A percentile compares a stretch with the other conserved stretches of the same genome.
phyloP scores from a whole-genome alignment of 2,113 vertebrate species.

The Rhodinocichla rosea region DNA sequence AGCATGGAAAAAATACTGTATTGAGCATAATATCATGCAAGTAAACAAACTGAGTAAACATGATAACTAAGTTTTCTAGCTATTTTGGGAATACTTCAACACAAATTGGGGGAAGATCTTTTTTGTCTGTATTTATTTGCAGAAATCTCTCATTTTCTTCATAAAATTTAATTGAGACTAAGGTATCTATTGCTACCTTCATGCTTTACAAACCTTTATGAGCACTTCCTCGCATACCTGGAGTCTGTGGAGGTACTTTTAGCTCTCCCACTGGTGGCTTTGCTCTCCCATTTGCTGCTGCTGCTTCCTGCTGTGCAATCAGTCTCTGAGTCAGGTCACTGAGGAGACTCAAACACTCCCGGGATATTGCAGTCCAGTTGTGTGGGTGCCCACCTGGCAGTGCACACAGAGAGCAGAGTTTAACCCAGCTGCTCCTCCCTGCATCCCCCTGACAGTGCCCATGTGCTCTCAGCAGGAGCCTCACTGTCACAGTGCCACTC shows the following conservation, averaged over 20 bases:
- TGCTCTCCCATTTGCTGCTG: slow-evolving; percentile 87
- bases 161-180: background rate
- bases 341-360: slow-evolving; percentile 87
- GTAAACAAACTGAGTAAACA: background rate
- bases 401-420: background rate
- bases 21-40: background rate
- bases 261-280: slow-evolving; percentile 72
- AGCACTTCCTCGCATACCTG: slow-evolving; percentile 53
- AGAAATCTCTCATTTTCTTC: background rate
- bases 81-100: background rate
- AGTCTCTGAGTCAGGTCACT: slow-evolving; percentile 87
- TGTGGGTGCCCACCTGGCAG: slow-evolving; percentile 90
- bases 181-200: background rate
- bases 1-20: background rate
- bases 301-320: slow-evolving; percentile 84
- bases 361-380: slow-evolving; percentile 91
- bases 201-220: background rate
- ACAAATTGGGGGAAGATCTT: background rate
- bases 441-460: background rate
- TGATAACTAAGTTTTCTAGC: background rate
- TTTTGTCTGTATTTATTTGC: background rate
- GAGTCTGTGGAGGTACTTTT: slow-evolving; percentile 41
- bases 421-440: background rate
- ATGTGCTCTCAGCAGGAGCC: background rate
- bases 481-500: background rate